These are phyloP conservation scores for Metaphire vulgaris DNA, from an alignment of 1,140 invertebrate species.

Conservation along the genomic window DNA sequence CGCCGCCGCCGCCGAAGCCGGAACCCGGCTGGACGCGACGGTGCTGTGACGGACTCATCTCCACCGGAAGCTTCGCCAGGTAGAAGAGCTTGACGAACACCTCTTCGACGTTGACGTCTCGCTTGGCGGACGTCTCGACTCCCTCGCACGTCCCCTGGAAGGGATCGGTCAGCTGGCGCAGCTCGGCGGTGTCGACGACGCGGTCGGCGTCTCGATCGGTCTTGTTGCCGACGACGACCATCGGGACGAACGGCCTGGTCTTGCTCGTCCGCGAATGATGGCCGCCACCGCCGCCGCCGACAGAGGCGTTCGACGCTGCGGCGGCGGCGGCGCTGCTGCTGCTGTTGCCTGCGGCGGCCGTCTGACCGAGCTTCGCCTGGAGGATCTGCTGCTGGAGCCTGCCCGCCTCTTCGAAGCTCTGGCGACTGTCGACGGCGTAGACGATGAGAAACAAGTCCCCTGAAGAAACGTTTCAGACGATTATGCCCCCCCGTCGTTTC, in stretches of 20 bases:
- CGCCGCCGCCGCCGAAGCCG: not conserved
- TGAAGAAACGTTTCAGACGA: not conserved
- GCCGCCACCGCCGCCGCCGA: not conserved
- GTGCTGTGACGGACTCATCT: slow-evolving; percentile 17
- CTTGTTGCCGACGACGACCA: slow-evolving; percentile 16
- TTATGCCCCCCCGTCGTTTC: not conserved
- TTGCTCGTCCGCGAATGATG: slow-evolving; percentile 3
- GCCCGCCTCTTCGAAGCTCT: slow-evolving; percentile 10
- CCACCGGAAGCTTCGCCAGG: slow-evolving; percentile 8
- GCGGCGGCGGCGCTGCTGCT: too few species aligned
- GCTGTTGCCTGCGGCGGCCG: too few species aligned
- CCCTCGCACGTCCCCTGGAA: not conserved
- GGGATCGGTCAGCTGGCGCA: not conserved
- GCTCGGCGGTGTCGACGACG: not conserved
- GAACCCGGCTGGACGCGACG: slow-evolving; percentile 4
- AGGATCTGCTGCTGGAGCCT: slow-evolving; percentile 1
- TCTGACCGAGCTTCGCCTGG: slow-evolving; percentile 1
- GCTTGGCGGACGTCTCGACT: slow-evolving; percentile 14
- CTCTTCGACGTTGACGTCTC: slow-evolving; percentile 17
- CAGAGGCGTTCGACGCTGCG: too few species aligned
- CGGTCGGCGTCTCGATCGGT: slow-evolving; percentile 11
- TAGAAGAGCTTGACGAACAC: slow-evolving; percentile 15
- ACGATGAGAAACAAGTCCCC: slow-evolving; percentile 15
- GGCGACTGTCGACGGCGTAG: slow-evolving; percentile 11
- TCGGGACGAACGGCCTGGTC: slow-evolving; percentile 10